Conservation (phyloP, 2,797 vertebrate species). For the Pseudomugil tenellus region DNA sequence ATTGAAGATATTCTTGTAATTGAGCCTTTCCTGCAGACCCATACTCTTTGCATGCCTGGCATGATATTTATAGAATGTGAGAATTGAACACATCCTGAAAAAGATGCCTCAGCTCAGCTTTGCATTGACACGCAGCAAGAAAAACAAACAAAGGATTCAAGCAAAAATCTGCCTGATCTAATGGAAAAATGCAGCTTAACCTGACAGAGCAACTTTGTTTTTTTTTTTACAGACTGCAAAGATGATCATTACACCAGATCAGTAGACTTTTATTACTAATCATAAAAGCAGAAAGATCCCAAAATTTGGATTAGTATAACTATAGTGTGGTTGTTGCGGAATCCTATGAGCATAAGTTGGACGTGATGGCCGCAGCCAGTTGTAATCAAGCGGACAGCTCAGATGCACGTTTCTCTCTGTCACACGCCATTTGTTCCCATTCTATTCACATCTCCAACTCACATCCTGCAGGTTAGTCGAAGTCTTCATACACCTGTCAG, state of each 20-base stretch:
- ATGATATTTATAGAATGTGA: slow-evolving; percentile 70
- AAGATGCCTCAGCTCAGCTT: slow-evolving; percentile 38
- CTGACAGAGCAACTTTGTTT: slow-evolving; percentile 5
- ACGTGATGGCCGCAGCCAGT: slow-evolving; percentile 14
- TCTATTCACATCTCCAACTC: slow-evolving; percentile 53
- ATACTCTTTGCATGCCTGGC: slow-evolving; percentile 24
- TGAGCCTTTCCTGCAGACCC: slow-evolving; percentile 39
- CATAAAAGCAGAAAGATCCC: background rate
- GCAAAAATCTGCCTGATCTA: background rate
- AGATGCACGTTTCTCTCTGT: slow-evolving; percentile 29
- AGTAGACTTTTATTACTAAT: background rate
- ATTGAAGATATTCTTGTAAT: slow-evolving; percentile 49
- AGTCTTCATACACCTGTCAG: slow-evolving; percentile 8
- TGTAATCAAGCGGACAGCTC: slow-evolving; percentile 44
- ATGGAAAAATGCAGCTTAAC: slow-evolving; percentile 26
- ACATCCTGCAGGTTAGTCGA: slow-evolving; percentile 14
- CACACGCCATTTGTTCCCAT: slow-evolving; percentile 34
- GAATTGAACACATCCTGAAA: slow-evolving; percentile 55
- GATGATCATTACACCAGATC: slow-evolving; percentile 1
- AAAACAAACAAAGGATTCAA: slow-evolving; percentile 24
- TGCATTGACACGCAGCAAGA: slow-evolving; percentile 51
- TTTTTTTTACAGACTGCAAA: slow-evolving; percentile 5
- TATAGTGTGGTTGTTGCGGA: slow-evolving; percentile 12
- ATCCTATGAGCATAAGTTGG: slow-evolving; percentile 13
- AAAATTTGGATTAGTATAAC: slow-evolving; percentile 1